phyloP scores from a whole-genome alignment of 1,140 invertebrate species.

The Octopus sinensis region DNA sequence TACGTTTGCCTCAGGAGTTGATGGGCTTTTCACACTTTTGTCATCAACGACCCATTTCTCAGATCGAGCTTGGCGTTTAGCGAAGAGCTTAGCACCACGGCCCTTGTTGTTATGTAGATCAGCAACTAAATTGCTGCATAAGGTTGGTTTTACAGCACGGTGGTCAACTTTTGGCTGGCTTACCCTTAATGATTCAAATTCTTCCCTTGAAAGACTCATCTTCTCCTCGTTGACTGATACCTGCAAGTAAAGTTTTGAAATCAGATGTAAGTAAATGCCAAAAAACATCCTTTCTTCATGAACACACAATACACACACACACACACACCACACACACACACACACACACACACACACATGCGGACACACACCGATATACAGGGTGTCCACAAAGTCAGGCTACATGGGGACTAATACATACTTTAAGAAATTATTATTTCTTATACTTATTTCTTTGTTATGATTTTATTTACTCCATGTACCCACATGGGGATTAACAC shows the following conservation, averaged over 20 bases:
- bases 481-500: no score
- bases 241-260: background rate
- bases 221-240: slow-evolving; percentile 28
- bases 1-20: slow-evolving; percentile 53
- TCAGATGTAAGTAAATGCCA: no score
- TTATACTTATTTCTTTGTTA: no score
- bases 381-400: no score
- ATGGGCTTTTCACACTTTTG: slow-evolving; percentile 53
- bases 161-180: slow-evolving; percentile 37
- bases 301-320: no score
- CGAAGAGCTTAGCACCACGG: slow-evolving; percentile 77
- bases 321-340: no score
- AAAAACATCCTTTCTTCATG: no score
- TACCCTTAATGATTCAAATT: slow-evolving; percentile 41
- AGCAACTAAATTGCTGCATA: slow-evolving; percentile 39
- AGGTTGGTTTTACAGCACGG: slow-evolving; percentile 33
- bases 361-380: no score
- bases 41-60: slow-evolving; percentile 86
- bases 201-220: slow-evolving; percentile 40
- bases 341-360: no score
- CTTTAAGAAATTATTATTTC: no score
- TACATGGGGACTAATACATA: no score
- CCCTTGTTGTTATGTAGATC: slow-evolving; percentile 44
- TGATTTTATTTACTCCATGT: no score
- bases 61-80: slow-evolving; percentile 78